These are phyloP conservation scores for Callyntrura sp. DNA, from an alignment of 2,888 invertebrate species.

Conservation along the genomic window DNA sequence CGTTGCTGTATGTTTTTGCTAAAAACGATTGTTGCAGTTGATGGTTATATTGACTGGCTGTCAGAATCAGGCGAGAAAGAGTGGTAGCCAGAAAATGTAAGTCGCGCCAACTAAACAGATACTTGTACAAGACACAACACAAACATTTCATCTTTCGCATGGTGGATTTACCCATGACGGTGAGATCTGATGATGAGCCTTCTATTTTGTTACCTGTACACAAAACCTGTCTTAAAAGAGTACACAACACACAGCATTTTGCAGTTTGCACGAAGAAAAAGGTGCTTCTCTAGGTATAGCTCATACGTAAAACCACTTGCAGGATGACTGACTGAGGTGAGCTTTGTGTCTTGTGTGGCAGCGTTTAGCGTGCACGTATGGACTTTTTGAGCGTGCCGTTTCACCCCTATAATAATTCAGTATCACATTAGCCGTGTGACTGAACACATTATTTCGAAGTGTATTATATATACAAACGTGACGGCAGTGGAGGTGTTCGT, in stretches of 20 bases:
- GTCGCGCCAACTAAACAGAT: conserved; percentile 13
- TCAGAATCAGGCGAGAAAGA: conserved; percentile 43
- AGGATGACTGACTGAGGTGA: conserved; percentile 44
- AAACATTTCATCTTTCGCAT: not conserved
- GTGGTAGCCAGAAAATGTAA: conserved; percentile 21
- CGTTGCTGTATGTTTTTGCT: conserved; percentile 37
- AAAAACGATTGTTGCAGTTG: conserved; percentile 45
- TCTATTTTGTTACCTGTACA: not conserved
- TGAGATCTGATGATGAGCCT: not conserved
- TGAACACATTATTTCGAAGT: conserved; percentile 69
- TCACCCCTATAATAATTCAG: conserved; percentile 74
- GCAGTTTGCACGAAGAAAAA: not conserved
- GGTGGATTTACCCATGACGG: not conserved
- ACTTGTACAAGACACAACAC: too few relatives aligned
- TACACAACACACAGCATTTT: not conserved
- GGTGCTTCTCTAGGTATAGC: not conserved
- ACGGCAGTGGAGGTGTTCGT: not conserved
- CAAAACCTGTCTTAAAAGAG: conserved; percentile 58
- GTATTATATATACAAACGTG: not conserved
- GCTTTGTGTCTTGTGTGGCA: conserved; percentile 28
- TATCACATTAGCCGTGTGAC: conserved; percentile 74
- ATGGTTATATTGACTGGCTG: conserved; percentile 60
- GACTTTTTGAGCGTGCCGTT: conserved; percentile 72
- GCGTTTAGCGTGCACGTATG: conserved; percentile 43
- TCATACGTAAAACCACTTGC: not conserved